Conservation (phyloP, 2,113 vertebrate species). For the Atlantisia rogersi region DNA sequence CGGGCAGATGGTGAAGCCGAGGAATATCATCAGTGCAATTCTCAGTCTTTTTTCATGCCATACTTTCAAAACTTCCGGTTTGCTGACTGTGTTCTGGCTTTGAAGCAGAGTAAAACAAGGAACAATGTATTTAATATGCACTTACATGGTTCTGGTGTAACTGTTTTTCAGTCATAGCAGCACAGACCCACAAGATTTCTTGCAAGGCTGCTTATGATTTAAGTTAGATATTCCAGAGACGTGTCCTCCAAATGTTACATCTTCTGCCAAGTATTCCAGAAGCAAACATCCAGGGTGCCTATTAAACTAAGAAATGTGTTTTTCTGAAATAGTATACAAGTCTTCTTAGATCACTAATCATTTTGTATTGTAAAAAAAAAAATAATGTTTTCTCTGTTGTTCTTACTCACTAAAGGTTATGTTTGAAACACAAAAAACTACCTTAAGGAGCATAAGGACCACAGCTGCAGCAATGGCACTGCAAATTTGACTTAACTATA, state of each 20-base stretch:
- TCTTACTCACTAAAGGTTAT: neutral
- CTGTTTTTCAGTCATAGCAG: neutral
- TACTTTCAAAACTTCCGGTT: neutral
- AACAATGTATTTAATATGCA: neutral
- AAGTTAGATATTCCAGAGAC: neutral
- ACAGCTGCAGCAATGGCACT: neutral
- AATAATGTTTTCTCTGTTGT: neutral
- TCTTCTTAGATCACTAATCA: neutral
- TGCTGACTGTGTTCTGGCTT: neutral
- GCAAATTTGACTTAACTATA: neutral
- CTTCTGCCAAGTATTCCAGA: neutral
- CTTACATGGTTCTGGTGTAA: neutral
- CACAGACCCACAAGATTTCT: neutral
- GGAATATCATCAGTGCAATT: neutral
- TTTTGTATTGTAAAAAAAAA: neutral
- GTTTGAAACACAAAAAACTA: neutral
- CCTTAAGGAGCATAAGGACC: neutral
- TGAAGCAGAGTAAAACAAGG: neutral
- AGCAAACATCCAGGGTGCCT: neutral
- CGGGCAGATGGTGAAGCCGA: neutral
- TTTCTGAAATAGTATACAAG: neutral
- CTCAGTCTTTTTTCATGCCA: neutral
- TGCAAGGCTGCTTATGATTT: neutral
- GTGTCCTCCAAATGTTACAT: neutral
- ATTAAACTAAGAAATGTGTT: neutral